Evolutionary conservation across 2,888 invertebrate genomes (phyloP).

Genomic region (Peribatodes rhomboidaria): DNA sequence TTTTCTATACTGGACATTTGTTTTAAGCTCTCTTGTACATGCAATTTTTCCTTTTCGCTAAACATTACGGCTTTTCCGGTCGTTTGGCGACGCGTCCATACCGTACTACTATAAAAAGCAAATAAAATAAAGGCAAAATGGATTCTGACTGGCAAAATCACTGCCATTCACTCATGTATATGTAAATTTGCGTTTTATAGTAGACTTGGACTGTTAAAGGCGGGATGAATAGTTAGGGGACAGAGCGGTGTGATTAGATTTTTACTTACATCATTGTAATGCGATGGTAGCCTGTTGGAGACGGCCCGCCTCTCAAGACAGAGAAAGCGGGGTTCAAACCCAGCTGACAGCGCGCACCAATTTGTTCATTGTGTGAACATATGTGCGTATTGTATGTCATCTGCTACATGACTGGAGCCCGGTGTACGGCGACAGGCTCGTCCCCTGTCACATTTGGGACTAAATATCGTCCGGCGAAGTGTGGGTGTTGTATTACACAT

Average conservation of each 20-base stretch:
- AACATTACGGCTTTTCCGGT: constrained; percentile 68
- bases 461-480: too few relatives aligned
- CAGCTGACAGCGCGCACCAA: too few relatives aligned
- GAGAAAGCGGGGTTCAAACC: too few relatives aligned
- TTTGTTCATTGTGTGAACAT: too few relatives aligned
- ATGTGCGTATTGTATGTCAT: too few relatives aligned
- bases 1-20: constrained; percentile 53
- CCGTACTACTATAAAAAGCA: constrained; percentile 64
- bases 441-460: too few relatives aligned
- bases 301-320: too few relatives aligned
- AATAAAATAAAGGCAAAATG: constrained; percentile 67
- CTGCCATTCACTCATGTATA: constrained; percentile 62
- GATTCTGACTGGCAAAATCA: constrained; percentile 58
- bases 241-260: neutral
- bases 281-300: too few relatives aligned
- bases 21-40: constrained; percentile 50
- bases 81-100: constrained; percentile 65
- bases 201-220: constrained; percentile 28
- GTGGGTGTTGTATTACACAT: too few relatives aligned
- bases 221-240: constrained; percentile 9
- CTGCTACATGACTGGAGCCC: too few relatives aligned
- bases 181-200: constrained; percentile 69
- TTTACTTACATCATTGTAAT: neutral
- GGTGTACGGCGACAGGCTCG: too few relatives aligned
- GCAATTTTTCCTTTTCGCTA: constrained; percentile 62